Evolutionary conservation across 1,140 invertebrate species (phyloP).

Genomic region (Drosophila orena): DNA sequence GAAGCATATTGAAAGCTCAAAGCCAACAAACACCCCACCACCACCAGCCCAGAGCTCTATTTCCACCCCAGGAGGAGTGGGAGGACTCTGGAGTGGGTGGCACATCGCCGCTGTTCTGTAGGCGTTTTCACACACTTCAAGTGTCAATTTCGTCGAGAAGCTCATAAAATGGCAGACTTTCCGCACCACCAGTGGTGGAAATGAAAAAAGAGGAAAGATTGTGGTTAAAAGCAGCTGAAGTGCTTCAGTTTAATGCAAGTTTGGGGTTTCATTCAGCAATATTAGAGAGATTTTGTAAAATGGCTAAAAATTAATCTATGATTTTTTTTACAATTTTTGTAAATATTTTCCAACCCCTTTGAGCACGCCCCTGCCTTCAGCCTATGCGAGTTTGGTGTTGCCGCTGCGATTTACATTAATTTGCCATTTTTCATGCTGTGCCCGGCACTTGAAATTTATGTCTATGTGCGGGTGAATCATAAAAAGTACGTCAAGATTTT

Average conservation of each 20-base stretch:
- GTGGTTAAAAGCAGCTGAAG: background rate
- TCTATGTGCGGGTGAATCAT: conserved; percentile 61
- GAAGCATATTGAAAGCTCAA: conserved; percentile 75
- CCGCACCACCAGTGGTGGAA: conserved; percentile 16
- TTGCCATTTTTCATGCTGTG: conserved; percentile 84
- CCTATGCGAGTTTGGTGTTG: conserved; percentile 46
- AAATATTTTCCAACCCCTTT: background rate
- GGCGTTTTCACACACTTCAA: conserved; percentile 54
- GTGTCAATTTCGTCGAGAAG: conserved; percentile 65
- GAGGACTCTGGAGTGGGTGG: conserved; percentile 1
- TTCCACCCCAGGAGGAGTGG: conserved; percentile 19
- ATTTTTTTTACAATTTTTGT: background rate
- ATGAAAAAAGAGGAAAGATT: conserved; percentile 4
- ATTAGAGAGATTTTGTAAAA: too few species aligned
- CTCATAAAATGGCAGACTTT: conserved; percentile 70
- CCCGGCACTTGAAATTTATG: conserved; percentile 49
- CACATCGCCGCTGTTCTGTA: conserved; percentile 13
- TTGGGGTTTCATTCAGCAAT: too few species aligned
- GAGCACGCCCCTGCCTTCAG: conserved; percentile 6
- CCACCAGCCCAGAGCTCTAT: background rate
- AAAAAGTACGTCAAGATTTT: conserved; percentile 70
- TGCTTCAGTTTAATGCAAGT: background rate
- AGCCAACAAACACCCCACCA: background rate
- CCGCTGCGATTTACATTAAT: conserved; percentile 84
- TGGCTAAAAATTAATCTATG: too few species aligned